phyloP scores from a whole-genome alignment of 2,797 vertebrate species.

The Columba guinea region DNA sequence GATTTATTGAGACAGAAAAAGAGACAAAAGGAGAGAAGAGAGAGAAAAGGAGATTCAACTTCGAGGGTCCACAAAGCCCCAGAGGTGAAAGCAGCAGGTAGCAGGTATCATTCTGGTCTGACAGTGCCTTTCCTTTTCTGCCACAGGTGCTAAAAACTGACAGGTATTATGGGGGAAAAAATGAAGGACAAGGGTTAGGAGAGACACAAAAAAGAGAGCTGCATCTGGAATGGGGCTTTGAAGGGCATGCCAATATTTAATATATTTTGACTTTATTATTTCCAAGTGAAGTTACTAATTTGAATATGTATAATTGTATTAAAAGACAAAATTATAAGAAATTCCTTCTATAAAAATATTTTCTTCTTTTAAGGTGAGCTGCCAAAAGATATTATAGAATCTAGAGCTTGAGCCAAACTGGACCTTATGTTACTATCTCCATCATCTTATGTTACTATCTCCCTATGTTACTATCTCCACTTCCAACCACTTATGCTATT shows the following conservation, averaged over 20 bases:
- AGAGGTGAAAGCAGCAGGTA: background rate
- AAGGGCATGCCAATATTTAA: background rate
- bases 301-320: background rate
- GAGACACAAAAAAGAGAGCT: no score
- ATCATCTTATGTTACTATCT: background rate
- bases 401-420: background rate
- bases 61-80: background rate
- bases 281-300: background rate
- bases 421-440: background rate
- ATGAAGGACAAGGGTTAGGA: background rate
- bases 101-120: background rate
- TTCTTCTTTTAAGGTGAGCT: background rate
- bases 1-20: background rate
- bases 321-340: background rate
- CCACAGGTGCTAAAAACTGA: background rate
- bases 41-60: background rate
- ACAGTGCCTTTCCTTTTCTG: background rate
- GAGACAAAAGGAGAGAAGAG: background rate
- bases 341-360: rapidly evolving
- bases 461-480: background rate
- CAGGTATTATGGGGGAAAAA: background rate
- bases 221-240: background rate
- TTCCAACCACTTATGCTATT: background rate
- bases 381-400: background rate
- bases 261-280: background rate